These are phyloP conservation scores for Melangyna quadrimaculata DNA, from an alignment of 2,888 invertebrate species.

Conservation along the genomic window DNA sequence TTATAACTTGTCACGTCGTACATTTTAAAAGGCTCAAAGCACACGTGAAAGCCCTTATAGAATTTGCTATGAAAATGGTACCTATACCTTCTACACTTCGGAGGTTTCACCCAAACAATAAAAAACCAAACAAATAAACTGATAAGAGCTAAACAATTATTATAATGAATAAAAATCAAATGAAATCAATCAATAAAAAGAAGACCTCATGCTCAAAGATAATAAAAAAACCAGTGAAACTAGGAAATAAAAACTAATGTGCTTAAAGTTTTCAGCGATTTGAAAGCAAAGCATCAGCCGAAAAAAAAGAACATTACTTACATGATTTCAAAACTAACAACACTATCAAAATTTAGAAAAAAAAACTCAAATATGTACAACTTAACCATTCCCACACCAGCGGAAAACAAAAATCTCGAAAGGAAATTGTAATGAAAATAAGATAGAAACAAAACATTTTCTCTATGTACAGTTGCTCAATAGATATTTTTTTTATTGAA, in stretches of 20 bases:
- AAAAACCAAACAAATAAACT: neutral
- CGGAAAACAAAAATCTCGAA: conserved; percentile 13
- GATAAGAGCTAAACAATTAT: neutral
- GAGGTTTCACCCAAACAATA: neutral
- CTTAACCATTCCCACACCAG: conserved; percentile 68
- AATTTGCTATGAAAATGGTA: neutral
- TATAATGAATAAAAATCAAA: neutral
- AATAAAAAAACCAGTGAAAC: neutral
- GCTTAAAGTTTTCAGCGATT: neutral
- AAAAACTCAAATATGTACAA: conserved; percentile 47
- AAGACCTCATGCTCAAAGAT: neutral
- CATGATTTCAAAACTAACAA: neutral
- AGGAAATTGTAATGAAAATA: neutral
- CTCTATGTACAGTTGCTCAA: conserved; percentile 50
- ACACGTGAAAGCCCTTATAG: conserved; percentile 8
- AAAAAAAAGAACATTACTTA: neutral
- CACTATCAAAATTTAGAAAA: neutral
- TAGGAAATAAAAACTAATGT: neutral
- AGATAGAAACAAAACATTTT: conserved; percentile 1
- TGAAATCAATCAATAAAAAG: neutral
- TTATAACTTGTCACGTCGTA: neutral
- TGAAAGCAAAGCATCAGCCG: neutral
- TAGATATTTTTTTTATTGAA: conserved; percentile 51
- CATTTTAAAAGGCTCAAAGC: neutral
- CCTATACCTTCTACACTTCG: neutral